Evolutionary conservation across 2,113 vertebrate genomes (phyloP), one percentile per base, ranked within the genome.

Genomic region (Chunga burmeisteri): DNA sequence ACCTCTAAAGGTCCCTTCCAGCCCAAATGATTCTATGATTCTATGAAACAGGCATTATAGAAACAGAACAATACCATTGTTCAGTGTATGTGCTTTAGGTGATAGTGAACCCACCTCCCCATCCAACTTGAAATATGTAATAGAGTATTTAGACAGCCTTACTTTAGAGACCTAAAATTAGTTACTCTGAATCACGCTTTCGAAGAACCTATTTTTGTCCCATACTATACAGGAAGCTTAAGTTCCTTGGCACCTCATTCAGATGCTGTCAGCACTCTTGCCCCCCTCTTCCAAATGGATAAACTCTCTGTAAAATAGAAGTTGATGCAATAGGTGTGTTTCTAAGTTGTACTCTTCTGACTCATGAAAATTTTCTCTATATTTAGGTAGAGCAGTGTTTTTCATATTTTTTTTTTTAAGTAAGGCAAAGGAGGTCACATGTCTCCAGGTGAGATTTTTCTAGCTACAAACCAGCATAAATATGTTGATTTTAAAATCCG

Each of bases 121-220:
- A 81, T 73, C 87, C 58, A 84, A n/a, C 58, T 65, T 56, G 44
- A 81, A 89, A 85, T 70, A 75, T 26, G n/a, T 46, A 73, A 47
- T 6, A 40, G 50, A 91, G 40, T 36, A 73, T 90, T 96, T 87
- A 91, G 78, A 91, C 78, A 95, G 81, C 46, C 74, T 96, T 52
- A 73, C 78, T 95, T 95, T 87, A 94, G 70, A 44, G 30, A 93
- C 53, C 84, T 96, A 97, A 97, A 96, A 95, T 97, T 93, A 96
- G 94, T 91, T 93, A 42, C 36, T 77, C 74, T 91, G 93, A 95
- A 79, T 96, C 90, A 95, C 4, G 5, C 89, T 93, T 90, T 7
- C 80, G 90, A 79, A 91, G 68, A 72, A 75, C 40, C 81, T 95
- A 91, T 96, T 95, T 95, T 91, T 96, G 87, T 85, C 74, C 85